These are phyloP conservation scores for Meles meles DNA, from an alignment of 2,113 vertebrate genomes.

Conservation along the genomic window DNA sequence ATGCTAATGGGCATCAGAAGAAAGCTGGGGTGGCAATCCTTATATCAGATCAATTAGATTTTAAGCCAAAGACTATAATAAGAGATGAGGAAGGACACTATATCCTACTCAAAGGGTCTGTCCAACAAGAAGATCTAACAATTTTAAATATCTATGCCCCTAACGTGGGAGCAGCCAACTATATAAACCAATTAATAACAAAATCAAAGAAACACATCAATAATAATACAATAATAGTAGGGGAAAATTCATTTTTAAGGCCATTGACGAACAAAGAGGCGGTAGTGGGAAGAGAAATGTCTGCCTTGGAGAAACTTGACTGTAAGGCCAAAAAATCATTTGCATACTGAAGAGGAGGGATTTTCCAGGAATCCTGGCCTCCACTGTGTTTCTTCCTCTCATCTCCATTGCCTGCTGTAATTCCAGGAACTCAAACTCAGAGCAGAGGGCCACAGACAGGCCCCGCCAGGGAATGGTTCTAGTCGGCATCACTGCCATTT, in stretches of 20 bases:
- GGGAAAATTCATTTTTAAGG: not conserved
- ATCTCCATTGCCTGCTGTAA: not conserved
- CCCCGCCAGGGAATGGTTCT: rapidly evolving
- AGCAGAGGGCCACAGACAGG: not conserved
- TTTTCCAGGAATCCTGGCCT: not conserved
- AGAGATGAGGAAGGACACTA: no score
- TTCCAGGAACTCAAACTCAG: not conserved
- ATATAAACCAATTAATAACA: no score
- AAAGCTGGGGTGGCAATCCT: no score
- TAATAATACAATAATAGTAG: no score
- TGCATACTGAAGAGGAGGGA: not conserved
- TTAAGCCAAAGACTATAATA: no score
- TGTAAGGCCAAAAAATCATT: not conserved
- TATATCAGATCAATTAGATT: no score
- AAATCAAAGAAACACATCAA: no score
- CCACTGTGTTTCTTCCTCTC: rapidly evolving
- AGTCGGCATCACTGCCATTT: rapidly evolving
- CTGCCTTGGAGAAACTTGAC: not conserved
- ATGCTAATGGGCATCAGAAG: no score
- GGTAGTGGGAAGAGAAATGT: not conserved
- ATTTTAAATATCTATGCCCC: no score
- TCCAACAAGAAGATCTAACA: no score
- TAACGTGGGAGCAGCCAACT: no score
- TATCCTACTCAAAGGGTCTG: no score
- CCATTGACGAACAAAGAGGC: not conserved